Conservation (phyloP, 1,140 invertebrate genomes). For the Platyscapa corneri region DNA sequence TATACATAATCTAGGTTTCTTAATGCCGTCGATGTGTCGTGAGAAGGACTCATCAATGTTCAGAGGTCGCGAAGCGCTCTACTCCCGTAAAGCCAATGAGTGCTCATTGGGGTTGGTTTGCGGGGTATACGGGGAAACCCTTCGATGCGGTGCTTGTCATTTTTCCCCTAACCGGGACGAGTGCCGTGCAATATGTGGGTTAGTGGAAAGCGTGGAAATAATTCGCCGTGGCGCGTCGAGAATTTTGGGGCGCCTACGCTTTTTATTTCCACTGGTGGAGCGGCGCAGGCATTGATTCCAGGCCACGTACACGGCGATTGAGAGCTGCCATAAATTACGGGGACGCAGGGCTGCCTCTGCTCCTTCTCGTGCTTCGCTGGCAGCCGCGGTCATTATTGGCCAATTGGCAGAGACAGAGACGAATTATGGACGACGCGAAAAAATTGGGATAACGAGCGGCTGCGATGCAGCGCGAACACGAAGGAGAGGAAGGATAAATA, state of each 20-base stretch:
- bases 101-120: neutral
- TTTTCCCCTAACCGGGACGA: neutral
- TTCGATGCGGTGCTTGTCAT: conserved; percentile 30
- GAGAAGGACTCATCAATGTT: too few relatives aligned
- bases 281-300: neutral
- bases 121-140: neutral
- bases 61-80: too few relatives aligned
- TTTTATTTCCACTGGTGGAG: neutral
- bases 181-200: conserved; percentile 37
- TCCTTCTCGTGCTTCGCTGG: neutral
- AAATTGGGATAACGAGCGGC: conserved; percentile 33
- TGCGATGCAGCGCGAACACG: neutral
- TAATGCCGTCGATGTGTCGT: too few relatives aligned
- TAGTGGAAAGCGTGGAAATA: conserved; percentile 48
- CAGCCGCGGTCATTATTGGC: conserved; percentile 35
- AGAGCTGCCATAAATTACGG: neutral
- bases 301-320: neutral
- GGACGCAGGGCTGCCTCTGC: neutral
- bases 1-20: too few relatives aligned
- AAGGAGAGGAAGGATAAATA: neutral
- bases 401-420: conserved; percentile 38
- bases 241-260: conserved; percentile 8
- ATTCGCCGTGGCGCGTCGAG: neutral
- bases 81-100: neutral
- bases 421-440: conserved; percentile 34